These are phyloP conservation scores for Fratercula arctica DNA, from an alignment of 2,797 vertebrate species.

Conservation along the genomic window DNA sequence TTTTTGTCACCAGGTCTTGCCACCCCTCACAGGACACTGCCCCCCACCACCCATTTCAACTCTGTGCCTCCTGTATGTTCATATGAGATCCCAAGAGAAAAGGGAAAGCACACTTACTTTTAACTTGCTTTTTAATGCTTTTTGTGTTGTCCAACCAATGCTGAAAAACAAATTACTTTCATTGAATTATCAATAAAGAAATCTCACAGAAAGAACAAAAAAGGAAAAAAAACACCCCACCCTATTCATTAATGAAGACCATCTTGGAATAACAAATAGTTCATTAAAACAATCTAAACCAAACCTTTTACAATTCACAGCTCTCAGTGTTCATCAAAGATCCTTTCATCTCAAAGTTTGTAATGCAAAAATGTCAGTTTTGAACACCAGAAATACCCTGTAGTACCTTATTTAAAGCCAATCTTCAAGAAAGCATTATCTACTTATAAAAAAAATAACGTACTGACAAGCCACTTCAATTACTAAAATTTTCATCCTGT, in stretches of 20 bases:
- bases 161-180: slow-evolving; percentile 76
- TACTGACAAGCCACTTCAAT: not conserved
- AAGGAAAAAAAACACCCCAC: not conserved
- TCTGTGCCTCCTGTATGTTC: not conserved
- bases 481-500: not conserved
- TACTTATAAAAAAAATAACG: not conserved
- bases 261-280: not conserved
- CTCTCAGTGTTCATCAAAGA: not conserved
- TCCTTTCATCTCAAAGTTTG: not conserved
- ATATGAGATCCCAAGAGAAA: not conserved
- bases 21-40: not conserved
- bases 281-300: not conserved
- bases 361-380: not conserved
- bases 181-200: slow-evolving; percentile 4
- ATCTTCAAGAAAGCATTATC: not conserved
- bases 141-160: slow-evolving; percentile 98
- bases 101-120: slow-evolving; percentile 87
- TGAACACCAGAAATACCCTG: not conserved
- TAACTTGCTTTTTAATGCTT: slow-evolving; percentile 99
- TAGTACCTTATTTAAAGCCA: not conserved
- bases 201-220: not conserved
- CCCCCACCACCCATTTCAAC: not conserved
- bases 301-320: not conserved
- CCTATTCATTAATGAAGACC: not conserved
- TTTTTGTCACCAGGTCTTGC: not conserved